Base-by-base conservation (phyloP, 1,140 invertebrate species). In the Brachystomella parvula region DNA sequence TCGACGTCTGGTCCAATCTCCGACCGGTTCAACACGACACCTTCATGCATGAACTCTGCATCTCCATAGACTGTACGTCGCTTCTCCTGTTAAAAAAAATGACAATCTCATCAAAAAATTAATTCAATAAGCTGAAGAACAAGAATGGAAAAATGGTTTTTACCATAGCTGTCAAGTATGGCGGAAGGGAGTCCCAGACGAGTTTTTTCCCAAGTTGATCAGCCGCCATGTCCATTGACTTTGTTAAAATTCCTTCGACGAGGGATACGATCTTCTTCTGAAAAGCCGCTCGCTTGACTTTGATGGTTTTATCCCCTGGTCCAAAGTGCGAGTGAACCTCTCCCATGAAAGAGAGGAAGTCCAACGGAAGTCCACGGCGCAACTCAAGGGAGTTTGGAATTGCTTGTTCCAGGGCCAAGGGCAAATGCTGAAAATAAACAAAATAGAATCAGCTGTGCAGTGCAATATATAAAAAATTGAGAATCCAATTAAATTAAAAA, bases 141-240 rank as follows among this genome's bases (percentile, higher is more conserved):
- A 17, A 12, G n/a, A 44, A 12, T 44, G 9, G 39, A n/a, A 44
- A 12, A 44, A 44, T 44, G n/a, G n/a, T 44, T 44, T n/a, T 12
- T 44, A 53, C 49, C 21, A 17, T 53, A 44, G n/a, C 3, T 47
- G 79, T 81, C 0, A 95, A 75, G 39, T 85, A 80, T 0, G 94
- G 94, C 1, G 94, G 94, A 57, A 97, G 76, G n/a, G 87, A 88
- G 77, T 92, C 89, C 73, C 91, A 87, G 69, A 95, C 87, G 69
- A 87, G 90, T 66, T 85, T 82, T 73, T 88, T 90, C 1, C 85
- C 87, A 79, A 95, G 82, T 78, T 90, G 83, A 79, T 97, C 94
- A 24, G 88, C 89, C 28, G 83, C 80, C 79, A 96, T 92, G 47
- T 95, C 77, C 26, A 89, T 85, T 12, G 88, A 77, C 74, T 87